Evolutionary conservation across 1,140 invertebrate genomes (phyloP).

Genomic region (Zaprionus africanus): DNA sequence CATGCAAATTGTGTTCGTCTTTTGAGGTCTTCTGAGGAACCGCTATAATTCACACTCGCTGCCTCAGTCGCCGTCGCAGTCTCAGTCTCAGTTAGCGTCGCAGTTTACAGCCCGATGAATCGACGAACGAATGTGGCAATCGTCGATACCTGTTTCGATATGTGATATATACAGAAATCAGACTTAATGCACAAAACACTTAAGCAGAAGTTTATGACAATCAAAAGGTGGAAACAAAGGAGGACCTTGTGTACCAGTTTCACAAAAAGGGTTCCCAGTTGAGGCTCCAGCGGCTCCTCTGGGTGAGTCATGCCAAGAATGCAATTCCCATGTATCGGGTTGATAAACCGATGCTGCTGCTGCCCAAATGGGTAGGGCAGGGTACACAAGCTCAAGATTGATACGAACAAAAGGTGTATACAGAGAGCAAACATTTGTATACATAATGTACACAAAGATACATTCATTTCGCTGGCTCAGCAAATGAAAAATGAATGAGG

Average conservation of each 20-base stretch:
- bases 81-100: not conserved
- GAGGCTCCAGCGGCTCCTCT: not conserved
- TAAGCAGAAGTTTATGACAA: conserved; percentile 53
- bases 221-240: conserved; percentile 30
- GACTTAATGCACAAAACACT: conserved; percentile 46
- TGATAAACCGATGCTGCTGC: conserved; percentile 41
- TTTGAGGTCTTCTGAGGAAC: conserved; percentile 25
- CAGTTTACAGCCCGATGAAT: conserved; percentile 26
- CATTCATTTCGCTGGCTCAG: not conserved
- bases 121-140: conserved; percentile 9
- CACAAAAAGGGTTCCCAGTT: conserved; percentile 27
- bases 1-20: conserved; percentile 7
- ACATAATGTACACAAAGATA: not conserved
- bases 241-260: conserved; percentile 21
- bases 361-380: conserved; percentile 34
- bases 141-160: conserved; percentile 40
- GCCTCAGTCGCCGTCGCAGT: not conserved
- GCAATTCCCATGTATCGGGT: conserved; percentile 42
- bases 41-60: conserved; percentile 39
- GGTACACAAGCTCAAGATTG: conserved; percentile 23
- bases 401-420: conserved; percentile 30
- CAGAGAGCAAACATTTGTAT: conserved; percentile 32
- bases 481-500: conserved; percentile 6
- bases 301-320: conserved; percentile 44
- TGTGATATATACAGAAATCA: conserved; percentile 29